Evolutionary conservation across 1,140 invertebrate genomes (phyloP).

Genomic region (Cyclina sinensis): DNA sequence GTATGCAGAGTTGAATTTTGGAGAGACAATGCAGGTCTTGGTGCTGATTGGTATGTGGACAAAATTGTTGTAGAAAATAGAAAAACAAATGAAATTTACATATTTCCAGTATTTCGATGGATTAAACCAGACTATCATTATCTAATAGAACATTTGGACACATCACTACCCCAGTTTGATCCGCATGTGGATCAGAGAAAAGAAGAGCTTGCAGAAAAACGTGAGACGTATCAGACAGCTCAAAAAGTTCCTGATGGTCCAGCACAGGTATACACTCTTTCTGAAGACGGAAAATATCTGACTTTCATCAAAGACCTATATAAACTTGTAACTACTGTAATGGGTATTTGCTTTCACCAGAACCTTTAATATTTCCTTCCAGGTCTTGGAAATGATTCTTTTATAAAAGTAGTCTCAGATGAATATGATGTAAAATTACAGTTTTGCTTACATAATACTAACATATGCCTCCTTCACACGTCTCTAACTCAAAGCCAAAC

Average conservation of each 20-base stretch:
- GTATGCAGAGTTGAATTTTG: slow-evolving; percentile 85
- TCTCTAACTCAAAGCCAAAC: no score
- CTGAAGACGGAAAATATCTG: no score
- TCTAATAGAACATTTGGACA: slow-evolving; percentile 86
- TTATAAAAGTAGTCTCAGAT: no score
- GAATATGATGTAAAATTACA: no score
- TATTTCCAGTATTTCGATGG: slow-evolving; percentile 87
- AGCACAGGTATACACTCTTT: slow-evolving; percentile 86
- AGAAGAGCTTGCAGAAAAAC: slow-evolving; percentile 85
- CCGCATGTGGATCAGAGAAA: slow-evolving; percentile 82
- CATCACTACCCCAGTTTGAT: slow-evolving; percentile 86
- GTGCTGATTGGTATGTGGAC: slow-evolving; percentile 87
- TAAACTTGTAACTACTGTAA: no score
- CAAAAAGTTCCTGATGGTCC: slow-evolving; percentile 84
- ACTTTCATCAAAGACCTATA: no score
- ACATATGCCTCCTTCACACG: no score
- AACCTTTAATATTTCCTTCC: no score
- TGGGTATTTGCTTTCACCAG: no score
- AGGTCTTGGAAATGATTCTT: no score
- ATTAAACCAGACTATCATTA: slow-evolving; percentile 85
- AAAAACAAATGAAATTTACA: slow-evolving; percentile 80
- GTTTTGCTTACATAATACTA: no score
- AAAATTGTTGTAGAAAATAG: slow-evolving; percentile 84
- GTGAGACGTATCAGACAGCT: slow-evolving; percentile 81
- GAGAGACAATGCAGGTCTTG: slow-evolving; percentile 85